Evolutionary conservation across 1,140 invertebrate species (phyloP).

Genomic region (Euschistus heros): DNA sequence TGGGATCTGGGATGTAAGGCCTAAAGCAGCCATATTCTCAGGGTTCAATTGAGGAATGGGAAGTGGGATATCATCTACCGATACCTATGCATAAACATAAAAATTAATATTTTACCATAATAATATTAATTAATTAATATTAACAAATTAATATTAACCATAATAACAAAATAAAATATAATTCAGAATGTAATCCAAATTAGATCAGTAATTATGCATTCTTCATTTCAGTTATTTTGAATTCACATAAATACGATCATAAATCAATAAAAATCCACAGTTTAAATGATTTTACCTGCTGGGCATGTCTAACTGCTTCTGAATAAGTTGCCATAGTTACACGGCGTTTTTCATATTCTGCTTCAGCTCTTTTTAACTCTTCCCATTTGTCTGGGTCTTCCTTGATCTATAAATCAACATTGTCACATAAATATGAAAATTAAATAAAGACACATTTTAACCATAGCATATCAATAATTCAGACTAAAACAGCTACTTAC

Average conservation of each 20-base stretch:
- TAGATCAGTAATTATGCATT: too few species aligned
- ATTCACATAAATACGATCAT: too few species aligned
- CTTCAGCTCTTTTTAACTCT: constrained; percentile 80
- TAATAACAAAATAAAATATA: too few species aligned
- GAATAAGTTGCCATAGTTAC: constrained; percentile 80
- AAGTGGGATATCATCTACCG: constrained; percentile 93
- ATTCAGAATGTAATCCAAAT: too few species aligned
- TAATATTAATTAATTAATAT: too few species aligned
- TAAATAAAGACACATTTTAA: neutral
- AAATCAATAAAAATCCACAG: too few species aligned
- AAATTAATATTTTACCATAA: too few species aligned
- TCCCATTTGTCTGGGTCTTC: constrained; percentile 91
- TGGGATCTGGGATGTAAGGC: constrained; percentile 62
- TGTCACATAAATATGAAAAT: constrained; percentile 10
- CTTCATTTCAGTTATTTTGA: too few species aligned
- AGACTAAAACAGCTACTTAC: constrained; percentile 53
- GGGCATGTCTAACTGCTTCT: constrained; percentile 88
- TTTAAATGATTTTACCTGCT: constrained; percentile 52
- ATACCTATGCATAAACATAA: constrained; percentile 32
- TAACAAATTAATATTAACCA: too few species aligned
- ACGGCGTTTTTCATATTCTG: constrained; percentile 85
- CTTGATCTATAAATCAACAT: constrained; percentile 58
- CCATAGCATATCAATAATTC: neutral
- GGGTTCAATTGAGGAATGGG: constrained; percentile 46
- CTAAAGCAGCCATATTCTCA: constrained; percentile 34